Evolutionary conservation across 2,888 invertebrate species (phyloP).

Genomic region (Allygus modestus): DNA sequence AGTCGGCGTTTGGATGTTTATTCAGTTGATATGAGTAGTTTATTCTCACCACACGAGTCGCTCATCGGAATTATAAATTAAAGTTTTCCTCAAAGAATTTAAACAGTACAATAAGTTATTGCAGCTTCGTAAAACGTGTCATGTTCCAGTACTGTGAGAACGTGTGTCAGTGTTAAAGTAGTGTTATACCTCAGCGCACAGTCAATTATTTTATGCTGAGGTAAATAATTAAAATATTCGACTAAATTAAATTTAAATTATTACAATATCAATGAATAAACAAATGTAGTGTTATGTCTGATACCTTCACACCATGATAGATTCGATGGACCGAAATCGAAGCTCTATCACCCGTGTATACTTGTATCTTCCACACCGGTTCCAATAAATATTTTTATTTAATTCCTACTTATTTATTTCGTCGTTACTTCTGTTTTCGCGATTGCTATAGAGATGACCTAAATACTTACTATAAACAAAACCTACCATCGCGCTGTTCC

Average conservation of each 20-base stretch:
- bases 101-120: too few species aligned
- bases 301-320: not conserved
- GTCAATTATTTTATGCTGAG: slow-evolving; percentile 23
- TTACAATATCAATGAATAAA: not conserved
- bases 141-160: too few species aligned
- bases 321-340: not conserved
- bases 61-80: too few species aligned
- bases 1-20: too few species aligned
- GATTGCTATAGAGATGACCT: not conserved
- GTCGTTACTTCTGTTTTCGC: not conserved
- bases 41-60: too few species aligned
- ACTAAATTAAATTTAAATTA: not conserved
- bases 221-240: not conserved
- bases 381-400: not conserved
- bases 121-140: too few species aligned
- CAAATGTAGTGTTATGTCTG: not conserved
- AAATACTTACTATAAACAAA: not conserved
- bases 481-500: not conserved
- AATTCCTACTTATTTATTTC: not conserved
- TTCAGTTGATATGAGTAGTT: too few species aligned
- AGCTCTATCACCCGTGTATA: not conserved
- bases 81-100: too few species aligned
- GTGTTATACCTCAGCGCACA: slow-evolving; percentile 42
- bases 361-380: not conserved
- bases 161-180: too few species aligned